These are phyloP conservation scores for Tamandua tetradactyla DNA, from an alignment of 2,797 vertebrate genomes.

Conservation along the genomic window DNA sequence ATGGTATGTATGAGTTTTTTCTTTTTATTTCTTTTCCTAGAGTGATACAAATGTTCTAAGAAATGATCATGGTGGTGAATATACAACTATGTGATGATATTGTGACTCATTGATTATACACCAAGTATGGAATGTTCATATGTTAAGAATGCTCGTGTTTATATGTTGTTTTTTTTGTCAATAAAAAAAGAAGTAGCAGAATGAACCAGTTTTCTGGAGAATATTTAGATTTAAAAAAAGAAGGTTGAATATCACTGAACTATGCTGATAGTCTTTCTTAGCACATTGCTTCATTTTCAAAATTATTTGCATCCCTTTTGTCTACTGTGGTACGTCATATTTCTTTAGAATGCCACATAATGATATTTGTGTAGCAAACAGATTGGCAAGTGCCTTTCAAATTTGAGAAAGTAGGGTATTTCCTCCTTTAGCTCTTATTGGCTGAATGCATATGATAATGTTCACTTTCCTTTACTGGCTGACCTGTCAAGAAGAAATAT, in stretches of 20 bases:
- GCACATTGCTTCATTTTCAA: background rate
- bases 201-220: too few relatives aligned
- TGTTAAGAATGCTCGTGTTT: too few relatives aligned
- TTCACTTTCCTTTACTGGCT: background rate
- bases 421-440: background rate
- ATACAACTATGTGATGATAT: too few relatives aligned
- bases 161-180: too few relatives aligned
- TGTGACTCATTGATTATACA: too few relatives aligned
- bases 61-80: too few relatives aligned
- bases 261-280: background rate
- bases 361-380: background rate
- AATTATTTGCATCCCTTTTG: background rate
- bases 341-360: background rate
- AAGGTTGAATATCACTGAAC: background rate
- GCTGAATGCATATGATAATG: background rate
- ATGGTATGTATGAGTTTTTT: too few relatives aligned
- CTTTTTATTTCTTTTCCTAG: too few relatives aligned
- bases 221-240: too few relatives aligned
- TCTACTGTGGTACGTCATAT: background rate
- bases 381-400: slow-evolving; percentile 36
- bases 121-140: too few relatives aligned
- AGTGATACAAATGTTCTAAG: too few relatives aligned
- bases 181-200: too few relatives aligned
- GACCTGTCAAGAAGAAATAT: background rate
- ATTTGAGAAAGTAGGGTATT: background rate